phyloP scores from a whole-genome alignment of 2,888 invertebrate genomes.

The Troides helena region DNA sequence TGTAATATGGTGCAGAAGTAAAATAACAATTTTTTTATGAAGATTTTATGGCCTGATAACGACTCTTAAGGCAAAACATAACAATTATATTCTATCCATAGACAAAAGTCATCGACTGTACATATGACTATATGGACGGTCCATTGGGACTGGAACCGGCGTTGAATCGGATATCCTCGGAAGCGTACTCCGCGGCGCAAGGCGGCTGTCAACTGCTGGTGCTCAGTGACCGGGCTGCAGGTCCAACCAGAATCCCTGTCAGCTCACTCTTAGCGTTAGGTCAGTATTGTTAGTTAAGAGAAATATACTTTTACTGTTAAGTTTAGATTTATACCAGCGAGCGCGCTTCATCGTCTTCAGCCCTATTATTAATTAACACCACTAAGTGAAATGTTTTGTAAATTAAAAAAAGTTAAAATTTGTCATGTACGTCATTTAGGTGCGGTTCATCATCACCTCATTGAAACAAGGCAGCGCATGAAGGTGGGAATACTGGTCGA shows the following conservation, averaged over 20 bases:
- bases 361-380: too few relatives aligned
- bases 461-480: conserved; percentile 96
- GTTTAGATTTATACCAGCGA: too few relatives aligned
- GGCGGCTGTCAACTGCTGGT: conserved; percentile 91
- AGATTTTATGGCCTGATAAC: too few relatives aligned
- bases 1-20: too few relatives aligned
- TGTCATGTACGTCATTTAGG: conserved; percentile 63
- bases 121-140: conserved; percentile 89
- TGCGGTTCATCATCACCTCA: conserved; percentile 96
- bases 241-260: conserved; percentile 84
- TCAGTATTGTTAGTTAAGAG: conserved; percentile 24
- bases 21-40: too few relatives aligned
- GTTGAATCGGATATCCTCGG: conserved; percentile 88
- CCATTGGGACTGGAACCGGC: conserved; percentile 87
- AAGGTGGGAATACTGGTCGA: conserved; percentile 97
- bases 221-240: conserved; percentile 88
- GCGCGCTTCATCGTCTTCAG: too few relatives aligned
- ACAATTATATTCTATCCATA: conserved; percentile 35
- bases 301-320: too few relatives aligned
- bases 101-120: conserved; percentile 92
- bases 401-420: too few relatives aligned
- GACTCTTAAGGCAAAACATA: not conserved
- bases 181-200: conserved; percentile 89
- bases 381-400: too few relatives aligned
- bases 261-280: conserved; percentile 91